Conservation (phyloP, 2,888 invertebrate genomes). For the Diploptera punctata region DNA sequence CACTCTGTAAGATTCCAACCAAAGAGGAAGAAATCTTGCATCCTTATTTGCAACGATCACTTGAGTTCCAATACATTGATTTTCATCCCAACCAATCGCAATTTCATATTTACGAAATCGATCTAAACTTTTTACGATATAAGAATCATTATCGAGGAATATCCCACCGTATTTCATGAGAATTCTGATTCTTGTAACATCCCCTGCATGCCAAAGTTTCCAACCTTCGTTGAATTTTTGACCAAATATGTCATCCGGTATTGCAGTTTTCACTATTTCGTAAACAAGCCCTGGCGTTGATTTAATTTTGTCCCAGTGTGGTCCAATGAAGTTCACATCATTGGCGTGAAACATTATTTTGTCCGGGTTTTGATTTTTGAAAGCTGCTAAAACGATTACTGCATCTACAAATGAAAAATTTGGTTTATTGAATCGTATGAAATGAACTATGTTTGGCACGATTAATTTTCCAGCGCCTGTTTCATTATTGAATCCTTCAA, state of each 20-base stretch:
- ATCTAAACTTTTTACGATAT: constrained; percentile 51
- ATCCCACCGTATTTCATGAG: constrained; percentile 53
- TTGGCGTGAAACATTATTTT: constrained; percentile 51
- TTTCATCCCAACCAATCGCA: constrained; percentile 52
- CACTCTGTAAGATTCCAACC: constrained; percentile 51
- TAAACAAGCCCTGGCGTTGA: neutral
- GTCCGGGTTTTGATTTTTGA: constrained; percentile 48
- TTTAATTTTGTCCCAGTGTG: constrained; percentile 45
- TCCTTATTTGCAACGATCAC: constrained; percentile 52
- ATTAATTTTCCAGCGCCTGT: neutral
- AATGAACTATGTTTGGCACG: constrained; percentile 9
- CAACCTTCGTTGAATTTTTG: constrained; percentile 49
- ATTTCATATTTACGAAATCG: constrained; percentile 51
- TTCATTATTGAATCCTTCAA: constrained; percentile 16
- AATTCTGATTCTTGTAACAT: constrained; percentile 51
- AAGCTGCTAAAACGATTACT: neutral
- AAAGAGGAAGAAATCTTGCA: constrained; percentile 51
- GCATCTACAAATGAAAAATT: neutral
- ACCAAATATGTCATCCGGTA: constrained; percentile 48
- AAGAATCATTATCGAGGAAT: constrained; percentile 52
- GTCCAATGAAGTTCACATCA: constrained; percentile 44
- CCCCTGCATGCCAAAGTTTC: constrained; percentile 52
- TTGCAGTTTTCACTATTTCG: neutral
- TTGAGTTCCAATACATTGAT: constrained; percentile 51
- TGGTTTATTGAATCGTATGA: neutral